Evolutionary conservation across 2,113 vertebrate species (phyloP), one percentile per base, ranked within the genome.

Genomic region (Antechinus flavipes): DNA sequence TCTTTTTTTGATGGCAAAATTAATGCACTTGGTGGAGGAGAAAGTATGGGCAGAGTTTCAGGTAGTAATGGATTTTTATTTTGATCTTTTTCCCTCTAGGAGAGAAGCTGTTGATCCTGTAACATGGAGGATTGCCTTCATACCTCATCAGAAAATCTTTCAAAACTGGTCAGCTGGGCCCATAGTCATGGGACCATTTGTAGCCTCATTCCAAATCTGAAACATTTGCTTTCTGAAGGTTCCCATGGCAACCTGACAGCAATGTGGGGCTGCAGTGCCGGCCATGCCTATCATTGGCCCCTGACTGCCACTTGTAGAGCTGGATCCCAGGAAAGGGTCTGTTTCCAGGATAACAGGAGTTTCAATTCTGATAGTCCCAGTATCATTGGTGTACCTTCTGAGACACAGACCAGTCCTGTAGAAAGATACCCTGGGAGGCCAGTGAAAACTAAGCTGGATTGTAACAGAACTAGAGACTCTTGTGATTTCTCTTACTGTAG

Each of bases 151-250:
- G 99, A 99, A 97, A 99, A 99, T 95, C 99, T 99, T 96, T 99
- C 99, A 96, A 99, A 99, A 96, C 98, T 99, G 96, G 99, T 99
- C 96, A 99, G 99, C 98, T 99, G 99, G 99, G 99, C 99, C 91
- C 99, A 99, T 98, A 99, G 99, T 97, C 99, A 99, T 50, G 99
- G 99, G 26, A 99, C 99, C 26, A 99, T 99, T 97, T 99, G 99
- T 98, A 99, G 98, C 97, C 99, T 99, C 97, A 99, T 99, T 97
- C 99, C 99, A 95, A 99, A 99, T 98, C 98, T 99, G 90, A 99
- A 99, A 97, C 99, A 99, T 93, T 97, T 99, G 95, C 98, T 99
- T 11, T 99, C 99, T 0, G 99, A 99, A 96, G 99, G 99, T 47
- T 98, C 99, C 93, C 99, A 99, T 0, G 99, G 99, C 93, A 99